phyloP scores from a whole-genome alignment of 1,140 invertebrate species.

The Papilio machaon region DNA sequence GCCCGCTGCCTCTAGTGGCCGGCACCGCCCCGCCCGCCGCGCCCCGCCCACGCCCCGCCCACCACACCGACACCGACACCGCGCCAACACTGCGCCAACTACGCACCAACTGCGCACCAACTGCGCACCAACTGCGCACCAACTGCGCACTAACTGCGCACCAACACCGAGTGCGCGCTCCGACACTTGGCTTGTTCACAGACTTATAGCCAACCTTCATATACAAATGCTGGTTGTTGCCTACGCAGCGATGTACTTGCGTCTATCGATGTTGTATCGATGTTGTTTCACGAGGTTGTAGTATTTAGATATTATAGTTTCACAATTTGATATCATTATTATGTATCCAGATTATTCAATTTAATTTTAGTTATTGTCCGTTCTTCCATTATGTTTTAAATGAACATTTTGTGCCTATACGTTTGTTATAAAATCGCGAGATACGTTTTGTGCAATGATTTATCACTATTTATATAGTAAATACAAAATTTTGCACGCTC shows the following conservation, averaged over 20 bases:
- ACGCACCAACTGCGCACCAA: no score
- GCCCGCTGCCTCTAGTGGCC: conserved; percentile 65
- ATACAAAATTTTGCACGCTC: background rate
- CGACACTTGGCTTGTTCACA: background rate
- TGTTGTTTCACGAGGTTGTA: conserved; percentile 26
- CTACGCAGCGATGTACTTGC: background rate
- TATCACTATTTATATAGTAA: background rate
- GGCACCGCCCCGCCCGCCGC: conserved; percentile 28
- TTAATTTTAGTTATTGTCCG: conserved; percentile 59
- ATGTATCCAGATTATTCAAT: conserved; percentile 63
- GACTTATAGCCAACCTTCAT: background rate
- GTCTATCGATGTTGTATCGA: background rate
- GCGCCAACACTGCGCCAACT: no score
- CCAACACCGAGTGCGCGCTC: background rate
- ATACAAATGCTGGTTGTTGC: background rate
- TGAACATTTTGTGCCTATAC: conserved; percentile 1
- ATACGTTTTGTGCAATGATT: background rate
- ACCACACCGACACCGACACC: background rate
- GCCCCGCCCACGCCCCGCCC: conserved; percentile 18
- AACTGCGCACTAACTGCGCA: no score
- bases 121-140: no score
- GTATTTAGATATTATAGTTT: conserved; percentile 46
- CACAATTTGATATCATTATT: conserved; percentile 50
- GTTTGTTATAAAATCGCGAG: background rate
- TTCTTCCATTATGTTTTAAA: conserved; percentile 75